Evolutionary conservation across 2,888 invertebrate species (phyloP), one percentile per base, ranked within the genome.

Genomic region (Parapristionchus giblindavisi): DNA sequence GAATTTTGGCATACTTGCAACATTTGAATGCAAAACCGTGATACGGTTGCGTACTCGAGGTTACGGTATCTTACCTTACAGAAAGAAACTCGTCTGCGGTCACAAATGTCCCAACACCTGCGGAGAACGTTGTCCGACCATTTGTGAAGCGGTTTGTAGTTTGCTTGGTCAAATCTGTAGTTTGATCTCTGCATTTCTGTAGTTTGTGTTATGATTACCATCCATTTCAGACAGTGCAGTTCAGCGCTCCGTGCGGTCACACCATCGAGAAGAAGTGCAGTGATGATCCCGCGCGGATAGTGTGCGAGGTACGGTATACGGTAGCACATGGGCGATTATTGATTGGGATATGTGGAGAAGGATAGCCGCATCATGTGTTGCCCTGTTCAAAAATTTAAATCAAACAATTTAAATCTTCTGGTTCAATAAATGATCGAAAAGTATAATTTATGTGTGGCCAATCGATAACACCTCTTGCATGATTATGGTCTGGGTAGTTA

Each of bases 81-180:
- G 60, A 21, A 38, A 74, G 27, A 17, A 24, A 27, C 80, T 88
- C 11, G 21, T 75, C 6, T 88, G 81, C 52, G 74, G 76, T n/a
- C 81, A 81, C 71, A 48, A 48, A 29, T 80, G 80, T 29, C 68
- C 72, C 3, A 65, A 60, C 48, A 61, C 48, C n/a, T 82, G 79
- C 63, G 76, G 77, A 11, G 51, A 66, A 65, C 54, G 36, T 6
- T 78, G 77, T 58, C 76, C 75, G n/a, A 48, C 51, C 32, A 48
- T 58, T n/a, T 77, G 78, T 36, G 56, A 65, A 6, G 38, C 56
- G 61, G 76, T 78, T 32, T 24, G 75, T 34, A 11, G 36, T 3
- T 61, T 32, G n/a, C 6, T 54, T 54, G 14, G 6, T 54, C n/a
- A 54, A 8, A 54, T 54, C 27, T n/a, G 56, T 14, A n/a, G 17